These are phyloP conservation scores for Tragelaphus oryx DNA, from an alignment of 2,797 vertebrate genomes.

Conservation along the genomic window DNA sequence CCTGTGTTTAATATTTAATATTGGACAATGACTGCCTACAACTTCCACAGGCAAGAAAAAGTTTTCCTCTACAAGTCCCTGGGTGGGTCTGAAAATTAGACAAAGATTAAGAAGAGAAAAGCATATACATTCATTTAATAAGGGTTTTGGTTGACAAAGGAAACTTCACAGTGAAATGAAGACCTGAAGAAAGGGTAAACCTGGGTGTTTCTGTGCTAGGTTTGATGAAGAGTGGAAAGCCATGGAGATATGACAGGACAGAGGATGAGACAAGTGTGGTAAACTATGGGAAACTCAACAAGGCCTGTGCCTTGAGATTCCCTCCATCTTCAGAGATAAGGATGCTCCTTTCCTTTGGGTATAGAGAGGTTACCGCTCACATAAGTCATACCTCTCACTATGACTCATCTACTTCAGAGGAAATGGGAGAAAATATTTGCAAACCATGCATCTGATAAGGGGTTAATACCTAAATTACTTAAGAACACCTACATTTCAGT, in stretches of 20 bases:
- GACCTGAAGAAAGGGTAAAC: not conserved
- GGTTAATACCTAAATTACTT: not conserved
- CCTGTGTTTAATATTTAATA: not conserved
- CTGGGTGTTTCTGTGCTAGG: not conserved
- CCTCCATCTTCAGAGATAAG: not conserved
- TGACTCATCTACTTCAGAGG: not conserved
- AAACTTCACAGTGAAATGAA: not conserved
- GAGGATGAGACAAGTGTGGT: not conserved
- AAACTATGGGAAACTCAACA: not conserved
- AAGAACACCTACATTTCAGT: not conserved
- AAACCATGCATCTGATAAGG: not conserved
- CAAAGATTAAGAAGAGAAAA: not conserved
- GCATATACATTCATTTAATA: not conserved
- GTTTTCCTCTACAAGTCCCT: not conserved
- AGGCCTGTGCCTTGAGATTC: not conserved
- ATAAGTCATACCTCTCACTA: not conserved
- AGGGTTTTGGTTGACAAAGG: not conserved
- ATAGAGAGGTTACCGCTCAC: not conserved
- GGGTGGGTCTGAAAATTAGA: not conserved
- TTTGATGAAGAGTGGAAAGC: not conserved
- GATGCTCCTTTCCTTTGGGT: not conserved
- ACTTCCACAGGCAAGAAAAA: not conserved
- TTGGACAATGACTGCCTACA: not conserved
- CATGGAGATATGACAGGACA: not conserved
- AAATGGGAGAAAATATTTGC: not conserved